Base-by-base conservation (phyloP, 1,140 invertebrate species). In the Mercenaria mercenaria region DNA sequence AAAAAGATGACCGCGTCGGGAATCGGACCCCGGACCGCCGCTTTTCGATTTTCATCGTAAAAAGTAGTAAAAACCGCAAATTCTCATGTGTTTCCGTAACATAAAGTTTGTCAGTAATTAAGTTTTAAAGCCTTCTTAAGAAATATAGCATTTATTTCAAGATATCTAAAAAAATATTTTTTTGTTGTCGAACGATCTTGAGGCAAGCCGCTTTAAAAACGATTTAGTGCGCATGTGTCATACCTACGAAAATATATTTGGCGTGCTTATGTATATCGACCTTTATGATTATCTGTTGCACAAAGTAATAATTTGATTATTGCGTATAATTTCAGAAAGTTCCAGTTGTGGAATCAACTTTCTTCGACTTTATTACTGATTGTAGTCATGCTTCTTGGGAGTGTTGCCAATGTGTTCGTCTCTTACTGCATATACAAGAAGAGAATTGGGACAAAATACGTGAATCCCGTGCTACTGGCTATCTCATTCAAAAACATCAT, bases 401-500 rank as follows among this genome's bases (percentile, higher is more conserved):
- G 34, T 26, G 32, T 82, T 43, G 52, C 56, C 15, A 82, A 82
- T 34, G 37, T 41, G 20, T 82, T 82, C 29, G 56, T 82, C 15
- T 29, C 26, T 67, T 67, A 43, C 34, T 61, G 56, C 34, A 32
- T 82, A 13, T 61, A 64, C 34, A 82, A 61, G 26, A 82, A 82
- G 80, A 61, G 26, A 67, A 64, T 82, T 26, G 80, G 80, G 32
- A 64, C 80, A 4, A 61, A 26, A 11, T 43, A 82, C 34, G 29
- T 82, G 23, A 82, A 82, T 43, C 80, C 80, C 8, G 80, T 82
- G 52, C 80, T 82, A 34, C 37, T 82, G 8, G 52, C 59, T 2
- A 61, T 82, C n/a, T 82, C 80, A 41, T 41, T 82, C 20, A 82
- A 82, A 43, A 82, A 82, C 15, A 43, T 67, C 11, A 39, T 61